Conservation (phyloP, 2,113 vertebrate genomes). For the Athene noctua region DNA sequence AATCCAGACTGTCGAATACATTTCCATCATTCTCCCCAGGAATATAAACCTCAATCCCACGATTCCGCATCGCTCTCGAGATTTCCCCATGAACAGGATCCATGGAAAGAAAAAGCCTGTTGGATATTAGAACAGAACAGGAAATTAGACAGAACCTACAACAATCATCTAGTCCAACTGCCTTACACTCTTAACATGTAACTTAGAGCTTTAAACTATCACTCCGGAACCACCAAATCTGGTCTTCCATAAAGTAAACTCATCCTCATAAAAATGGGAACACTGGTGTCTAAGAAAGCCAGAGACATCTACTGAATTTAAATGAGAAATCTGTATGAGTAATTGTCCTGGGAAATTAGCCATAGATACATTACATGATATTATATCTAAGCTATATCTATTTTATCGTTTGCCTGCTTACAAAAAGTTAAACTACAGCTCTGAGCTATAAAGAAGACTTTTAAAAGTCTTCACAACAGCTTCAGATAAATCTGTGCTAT, state of each 20-base stretch:
- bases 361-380: background rate
- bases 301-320: background rate
- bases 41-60: constrained; percentile 92
- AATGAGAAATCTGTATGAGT: background rate
- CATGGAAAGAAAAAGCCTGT: constrained; percentile 95
- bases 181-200: background rate
- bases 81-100: constrained; percentile 95
- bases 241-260: background rate
- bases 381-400: background rate
- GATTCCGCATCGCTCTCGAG: constrained; percentile 96
- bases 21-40: constrained; percentile 81
- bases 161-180: background rate
- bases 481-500: background rate
- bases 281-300: background rate
- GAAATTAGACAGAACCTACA: background rate
- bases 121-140: background rate
- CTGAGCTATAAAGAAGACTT: background rate
- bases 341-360: background rate
- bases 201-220: background rate
- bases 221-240: background rate
- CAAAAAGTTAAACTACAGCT: background rate
- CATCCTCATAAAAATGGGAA: background rate
- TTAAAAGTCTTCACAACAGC: background rate
- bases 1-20: constrained; percentile 79
- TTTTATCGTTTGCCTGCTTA: background rate